Evolutionary conservation across 2,888 invertebrate species (phyloP).

Genomic region (Anarsia innoxiella): DNA sequence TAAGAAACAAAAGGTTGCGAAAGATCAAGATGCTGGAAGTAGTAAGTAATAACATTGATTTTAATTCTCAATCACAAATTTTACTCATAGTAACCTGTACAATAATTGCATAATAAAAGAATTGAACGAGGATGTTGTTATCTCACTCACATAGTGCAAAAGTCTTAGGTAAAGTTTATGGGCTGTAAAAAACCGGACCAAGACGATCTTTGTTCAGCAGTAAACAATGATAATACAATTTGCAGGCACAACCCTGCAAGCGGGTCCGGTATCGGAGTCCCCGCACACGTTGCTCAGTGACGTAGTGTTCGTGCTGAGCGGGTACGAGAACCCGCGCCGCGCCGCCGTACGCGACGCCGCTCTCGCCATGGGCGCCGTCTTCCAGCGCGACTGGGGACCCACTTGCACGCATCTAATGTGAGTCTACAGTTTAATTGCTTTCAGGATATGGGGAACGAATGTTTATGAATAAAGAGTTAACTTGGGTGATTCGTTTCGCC

Average conservation of each 20-base stretch:
- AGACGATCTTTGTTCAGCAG: no score
- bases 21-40: not conserved
- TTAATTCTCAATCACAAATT: no score
- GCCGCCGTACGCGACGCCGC: conserved; percentile 80
- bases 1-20: not conserved
- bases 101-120: no score
- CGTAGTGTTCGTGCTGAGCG: conserved; percentile 88
- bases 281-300: conserved; percentile 60
- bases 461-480: not conserved
- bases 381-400: conserved; percentile 83
- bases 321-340: conserved; percentile 89
- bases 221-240: no score
- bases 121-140: no score
- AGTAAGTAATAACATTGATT: not conserved
- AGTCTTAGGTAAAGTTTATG: no score
- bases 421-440: conserved; percentile 34
- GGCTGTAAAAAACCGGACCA: no score
- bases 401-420: conserved; percentile 91
- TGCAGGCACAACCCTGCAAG: conserved; percentile 4
- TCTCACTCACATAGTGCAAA: no score
- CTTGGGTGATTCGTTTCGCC: no score
- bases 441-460: not conserved
- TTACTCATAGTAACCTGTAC: no score
- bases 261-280: conserved; percentile 13
- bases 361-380: conserved; percentile 85